Evolutionary conservation across 2,113 vertebrate genomes (phyloP), one percentile per base, ranked within the genome.

Genomic region (Xerus inauris): DNA sequence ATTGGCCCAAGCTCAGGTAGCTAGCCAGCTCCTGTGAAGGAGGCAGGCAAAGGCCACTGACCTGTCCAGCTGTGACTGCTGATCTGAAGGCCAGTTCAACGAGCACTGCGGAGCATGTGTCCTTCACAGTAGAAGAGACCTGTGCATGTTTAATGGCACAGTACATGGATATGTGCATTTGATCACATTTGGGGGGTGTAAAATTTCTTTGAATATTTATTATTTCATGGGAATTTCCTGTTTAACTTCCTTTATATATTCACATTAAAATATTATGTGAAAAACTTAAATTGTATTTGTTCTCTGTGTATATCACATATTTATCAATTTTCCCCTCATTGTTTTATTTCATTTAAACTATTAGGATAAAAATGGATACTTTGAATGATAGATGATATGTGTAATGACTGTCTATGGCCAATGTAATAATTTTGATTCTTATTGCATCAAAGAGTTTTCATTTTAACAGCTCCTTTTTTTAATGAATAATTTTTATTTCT

Each of bases 401-500:
- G 67, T 79, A 86, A 76, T 84, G 65, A 65, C 28, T 20, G 28
- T 9, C 42, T 65, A 40, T n/a, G 24, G 12, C 6, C 45, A 87
- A 80, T 64, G 6, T 5, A 89, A 30, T 82, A 42, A 83, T 88
- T 95, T 93, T 92, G n/a, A 72, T 65, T 94, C 1, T 71, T 71
- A 72, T 22, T 24, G 20, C 16, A 62, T 19, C 12, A 45, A 79
- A 65, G 32, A 83, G 32, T 81, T 97, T 93, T 94, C n/a, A 62
- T 81, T 94, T 6, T 57, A 69, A 77, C 40, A n/a, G 6, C n/a
- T 88, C 38, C 32, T 40, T 82, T 91, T 91, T 65, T 83, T 79
- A 64, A 64, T 86, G 54, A 88, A 64, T 92, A 73, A 91, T 95
- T 83, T 57, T 95, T 54, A 87, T 92, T 76, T 87, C 65, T 65